Evolutionary conservation across 2,888 invertebrate genomes (phyloP).

Genomic region (Lasioglossum villosulum): DNA sequence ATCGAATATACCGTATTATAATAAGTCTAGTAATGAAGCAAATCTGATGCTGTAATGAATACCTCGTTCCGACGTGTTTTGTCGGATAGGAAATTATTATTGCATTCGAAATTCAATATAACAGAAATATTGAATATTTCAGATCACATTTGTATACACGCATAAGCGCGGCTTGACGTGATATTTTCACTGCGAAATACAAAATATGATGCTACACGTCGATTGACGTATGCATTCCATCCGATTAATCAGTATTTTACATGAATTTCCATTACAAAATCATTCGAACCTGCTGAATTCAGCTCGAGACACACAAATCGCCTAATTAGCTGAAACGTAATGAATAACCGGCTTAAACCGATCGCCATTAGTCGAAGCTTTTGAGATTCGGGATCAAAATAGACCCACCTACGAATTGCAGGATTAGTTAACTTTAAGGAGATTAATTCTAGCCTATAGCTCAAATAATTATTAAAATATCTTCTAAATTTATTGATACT

Average conservation of each 20-base stretch:
- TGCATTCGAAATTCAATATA: background rate
- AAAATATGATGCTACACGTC: background rate
- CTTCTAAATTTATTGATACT: background rate
- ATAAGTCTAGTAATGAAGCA: background rate
- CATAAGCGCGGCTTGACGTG: background rate
- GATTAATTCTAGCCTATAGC: background rate
- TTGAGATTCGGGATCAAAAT: background rate
- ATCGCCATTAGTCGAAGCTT: background rate
- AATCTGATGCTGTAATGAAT: background rate
- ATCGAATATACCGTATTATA: background rate
- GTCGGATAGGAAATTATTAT: background rate
- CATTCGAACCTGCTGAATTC: background rate
- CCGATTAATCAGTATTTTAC: background rate
- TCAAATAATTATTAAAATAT: background rate
- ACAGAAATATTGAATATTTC: background rate
- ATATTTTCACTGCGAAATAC: background rate
- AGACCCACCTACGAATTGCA: background rate
- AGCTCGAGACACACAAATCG: background rate
- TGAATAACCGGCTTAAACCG: background rate
- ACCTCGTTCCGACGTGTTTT: background rate
- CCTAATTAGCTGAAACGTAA: conserved; percentile 1
- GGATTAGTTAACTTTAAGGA: background rate
- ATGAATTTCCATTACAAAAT: background rate
- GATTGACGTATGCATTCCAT: background rate
- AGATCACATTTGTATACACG: background rate